Evolutionary conservation across 1,140 invertebrate species (phyloP), one percentile per base, ranked within the genome.

Genomic region (Xylocopa sonorina): DNA sequence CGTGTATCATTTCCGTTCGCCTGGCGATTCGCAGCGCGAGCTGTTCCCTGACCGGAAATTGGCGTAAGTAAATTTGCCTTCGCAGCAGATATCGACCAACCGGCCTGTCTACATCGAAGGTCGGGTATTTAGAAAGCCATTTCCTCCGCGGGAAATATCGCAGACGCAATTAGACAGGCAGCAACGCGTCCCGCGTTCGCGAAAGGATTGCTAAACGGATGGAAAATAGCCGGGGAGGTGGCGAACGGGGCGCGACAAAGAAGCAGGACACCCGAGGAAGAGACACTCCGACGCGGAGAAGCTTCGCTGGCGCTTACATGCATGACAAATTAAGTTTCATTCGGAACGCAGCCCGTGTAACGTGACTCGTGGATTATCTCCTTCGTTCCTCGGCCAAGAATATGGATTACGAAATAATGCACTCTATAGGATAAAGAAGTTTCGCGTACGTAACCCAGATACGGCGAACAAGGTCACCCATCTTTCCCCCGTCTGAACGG

Each of bases 321-420:
- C 41, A 24, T 24, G 18, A 24, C 27, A 32, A 77, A 77, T 77
- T 27, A 68, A 41, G 53, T 68, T 68, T 50, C 32, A 34, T 53
- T 14, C 9, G 53, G 24, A 60, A 73, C 51, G n/a, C 73, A 46
- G 34, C 27, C n/a, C 46, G 41, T 55, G 64, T 62, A 81, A 81
- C 66, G 79, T 64, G 74, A 81, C 63, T 60, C 29, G 21, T 43
- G 62, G 53, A 58, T 80, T 76, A 80, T 76, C 62, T 66, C n/a
- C n/a, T n/a, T n/a, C 63, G 29, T 6, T 64, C 50, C 6, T 24
- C 14, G 14, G 1, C 32, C 48, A 53, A 29, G 48, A 29, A 78
- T 74, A 74, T 46, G 14, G 63, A 83, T 85, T 85, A 78, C 69
- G 79, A 76, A 81, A 85, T 85, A 85, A 85, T 85, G 72, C 83